Evolutionary conservation across 2,797 vertebrate genomes (phyloP), one percentile per base, ranked within the genome.

Genomic region (Manis crassicaudata): DNA sequence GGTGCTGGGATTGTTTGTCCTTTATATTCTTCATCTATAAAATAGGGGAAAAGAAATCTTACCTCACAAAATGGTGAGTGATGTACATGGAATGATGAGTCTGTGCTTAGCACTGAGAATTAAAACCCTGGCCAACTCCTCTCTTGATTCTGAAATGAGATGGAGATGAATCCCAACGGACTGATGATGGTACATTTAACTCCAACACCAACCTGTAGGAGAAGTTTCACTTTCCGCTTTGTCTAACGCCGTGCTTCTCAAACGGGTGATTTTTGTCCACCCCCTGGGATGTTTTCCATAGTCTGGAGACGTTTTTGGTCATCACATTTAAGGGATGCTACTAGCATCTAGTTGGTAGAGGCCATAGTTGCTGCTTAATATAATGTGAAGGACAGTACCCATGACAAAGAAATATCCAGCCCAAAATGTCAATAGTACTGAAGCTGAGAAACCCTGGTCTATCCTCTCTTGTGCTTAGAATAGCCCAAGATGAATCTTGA

Each of bases 21-120:
- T 94, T 95, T 67, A 52, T 73, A 85, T 85, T 56, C 76, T 68
- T 84, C 8, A 32, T 81, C 50, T 75, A n/a, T 18, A 93, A 94
- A 92, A 54, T 6, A 54, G 25, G 21, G 13, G 16, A 9, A 43
- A 89, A 92, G 56, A 75, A 92, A 86, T 92, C 21, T 52, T 50
- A 67, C 3, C 10, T 90, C 35, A 46, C 29, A 35, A 8, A 85
- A 86, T 75, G 81, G 18, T n/a, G 63, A 17, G 46, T 79, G 52
- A 35, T 75, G 65, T 63, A 21, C 16, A 16, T 58, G 72, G 82
- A 92, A 88, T 40, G 27, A 29, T 46, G 79, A 72, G n/a, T 52
- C 72, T 5, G 5, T 35, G 43, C 40, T 93, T 79, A 13, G 6
- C 54, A 73, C 21, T 17, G 35, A 84, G 46, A 35, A 82, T 93